phyloP scores from a whole-genome alignment of 2,113 vertebrate species.

The Phyllostomus discolor region DNA sequence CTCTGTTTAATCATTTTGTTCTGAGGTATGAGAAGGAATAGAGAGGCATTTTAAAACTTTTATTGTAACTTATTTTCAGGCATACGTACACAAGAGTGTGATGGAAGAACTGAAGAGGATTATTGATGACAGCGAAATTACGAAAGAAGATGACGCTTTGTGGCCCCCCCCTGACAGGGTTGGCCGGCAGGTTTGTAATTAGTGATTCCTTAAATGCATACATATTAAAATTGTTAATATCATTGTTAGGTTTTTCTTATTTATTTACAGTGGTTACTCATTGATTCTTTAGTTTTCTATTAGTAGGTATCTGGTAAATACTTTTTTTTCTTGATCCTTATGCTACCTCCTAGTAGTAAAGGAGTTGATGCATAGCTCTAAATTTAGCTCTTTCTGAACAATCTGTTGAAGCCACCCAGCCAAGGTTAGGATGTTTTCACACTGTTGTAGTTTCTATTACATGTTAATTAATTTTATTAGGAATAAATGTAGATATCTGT shows the following conservation, averaged over 20 bases:
- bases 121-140: slow-evolving; percentile 99
- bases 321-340: not conserved
- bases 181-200: slow-evolving; percentile 91
- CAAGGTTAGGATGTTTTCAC: not conserved
- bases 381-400: not conserved
- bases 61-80: slow-evolving; percentile 76
- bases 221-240: not conserved
- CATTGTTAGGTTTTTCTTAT: not conserved
- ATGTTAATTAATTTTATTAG: not conserved
- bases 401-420: not conserved
- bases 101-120: slow-evolving; percentile 99
- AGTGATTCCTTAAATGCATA: not conserved
- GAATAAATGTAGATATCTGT: not conserved
- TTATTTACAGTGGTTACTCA: not conserved
- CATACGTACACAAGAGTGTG: slow-evolving; percentile 97
- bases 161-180: slow-evolving; percentile 98
- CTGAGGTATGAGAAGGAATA: not conserved
- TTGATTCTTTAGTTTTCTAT: not conserved
- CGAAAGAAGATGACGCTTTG: slow-evolving; percentile 96
- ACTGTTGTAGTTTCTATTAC: not conserved
- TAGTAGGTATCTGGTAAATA: not conserved
- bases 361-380: not conserved
- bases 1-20: not conserved
- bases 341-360: not conserved
- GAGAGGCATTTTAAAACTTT: not conserved